Evolutionary conservation across 2,113 vertebrate genomes (phyloP), one percentile per base, ranked within the genome.

Genomic region (Jacana jacana): DNA sequence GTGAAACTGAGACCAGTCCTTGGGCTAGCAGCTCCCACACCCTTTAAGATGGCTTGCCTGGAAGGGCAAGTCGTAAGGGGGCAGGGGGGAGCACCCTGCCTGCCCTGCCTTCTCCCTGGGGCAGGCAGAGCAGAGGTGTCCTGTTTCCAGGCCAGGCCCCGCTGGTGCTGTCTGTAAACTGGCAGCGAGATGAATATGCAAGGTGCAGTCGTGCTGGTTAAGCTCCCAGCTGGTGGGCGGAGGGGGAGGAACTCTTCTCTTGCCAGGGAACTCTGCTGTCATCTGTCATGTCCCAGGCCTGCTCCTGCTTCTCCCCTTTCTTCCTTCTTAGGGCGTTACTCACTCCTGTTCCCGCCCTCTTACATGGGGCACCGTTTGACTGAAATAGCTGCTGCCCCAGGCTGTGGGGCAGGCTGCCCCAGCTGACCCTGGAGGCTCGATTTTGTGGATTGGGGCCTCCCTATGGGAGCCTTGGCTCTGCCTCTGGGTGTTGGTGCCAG

Each of bases 271-370:
- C 71, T 80, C 55, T 2, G 15, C 76, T 89, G n/a, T 83, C 82
- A 25, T 93, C 90, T 87, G 60, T 90, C 91, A 80, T 2, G 75
- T 87, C 88, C 51, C 5, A 4, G 49, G 60, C 76, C 30, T 77
- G 72, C 52, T 94, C 20, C 58, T 42, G 46, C 71, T 91, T 69
- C 89, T 90, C 44, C 64, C 49, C 31, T 92, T 88, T 87, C 83
- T 97, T 95, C 95, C 90, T 91, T 96, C 91, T 96, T 86, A 75
- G 91, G 90, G 84, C 2, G 69, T 95, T 93, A 33, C 83, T 95
- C 3, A 10, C 63, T 95, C 33, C 64, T 8, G 3, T 70, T 81
- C 60, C 81, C 13, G 17, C 28, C 40, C 79, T 87, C 54, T 51
- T 63, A 7, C 44, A 6, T 8, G 33, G 78, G 54, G 27, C 44